Evolutionary conservation across 1,140 invertebrate genomes (phyloP), one percentile per base, ranked within the genome.

Genomic region (Ips nitidus): DNA sequence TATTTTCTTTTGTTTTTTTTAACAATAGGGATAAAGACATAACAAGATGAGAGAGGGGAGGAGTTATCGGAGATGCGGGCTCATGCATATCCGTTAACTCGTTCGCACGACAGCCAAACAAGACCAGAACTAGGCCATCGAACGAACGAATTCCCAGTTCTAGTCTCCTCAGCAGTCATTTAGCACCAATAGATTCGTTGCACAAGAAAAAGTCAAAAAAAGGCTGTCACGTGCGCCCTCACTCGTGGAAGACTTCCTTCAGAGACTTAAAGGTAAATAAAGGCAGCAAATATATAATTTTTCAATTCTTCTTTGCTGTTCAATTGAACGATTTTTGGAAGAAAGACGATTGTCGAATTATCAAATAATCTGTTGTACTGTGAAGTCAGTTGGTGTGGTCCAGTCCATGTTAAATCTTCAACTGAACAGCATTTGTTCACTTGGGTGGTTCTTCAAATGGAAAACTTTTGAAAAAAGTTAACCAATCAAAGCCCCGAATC

Each of bases 141-240:
- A 60, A 5, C 3, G 40, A n/a, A 42, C 22, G n/a, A n/a, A 40
- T 66, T 71, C 60, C 42, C 60, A 57, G 52, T 65, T 58, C 61
- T 70, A 69, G 70, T 71, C 72, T 41, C 65, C 73, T 22, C 62
- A 78, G 70, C 73, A 76, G 77, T 78, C 74, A 72, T 74, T 78
- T 70, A 79, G 77, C 77, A 79, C 77, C 78, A 74, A 76, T 80
- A 76, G 77, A 78, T 80, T 80, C 78, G 78, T 80, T 80, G 78
- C 78, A 79, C 75, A 72, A 77, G 62, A 65, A 69, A 64, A 53
- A 62, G 62, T 70, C 61, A 61, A 58, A 58, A 57, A 56, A 65
- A 62, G 68, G 71, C 71, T n/a, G 50, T 58, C 7, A 50, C 42
- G 53, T 70, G 66, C 57, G 22, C 50, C 61, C 60, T 41, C 69